Conservation (phyloP, 2,113 vertebrate species). For the Ceyx melanurus region DNA sequence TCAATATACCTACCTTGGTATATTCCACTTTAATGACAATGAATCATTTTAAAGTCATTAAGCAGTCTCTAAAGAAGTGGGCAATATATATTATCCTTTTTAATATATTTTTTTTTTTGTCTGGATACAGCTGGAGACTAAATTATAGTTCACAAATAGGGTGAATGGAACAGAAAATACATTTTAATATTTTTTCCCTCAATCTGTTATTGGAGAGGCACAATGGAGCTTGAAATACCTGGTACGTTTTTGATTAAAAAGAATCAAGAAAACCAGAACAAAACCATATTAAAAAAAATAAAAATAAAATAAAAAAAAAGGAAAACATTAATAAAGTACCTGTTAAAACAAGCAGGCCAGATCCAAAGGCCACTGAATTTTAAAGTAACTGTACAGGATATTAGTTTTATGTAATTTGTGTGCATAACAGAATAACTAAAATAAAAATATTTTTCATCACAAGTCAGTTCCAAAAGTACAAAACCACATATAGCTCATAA, state of each 20-base stretch:
- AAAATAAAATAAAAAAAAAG: neutral
- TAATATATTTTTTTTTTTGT: too few species aligned
- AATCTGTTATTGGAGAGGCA: neutral
- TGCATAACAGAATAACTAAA: neutral
- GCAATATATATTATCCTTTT: too few species aligned
- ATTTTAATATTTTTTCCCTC: neutral
- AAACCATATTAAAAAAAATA: neutral
- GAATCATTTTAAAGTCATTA: too few species aligned
- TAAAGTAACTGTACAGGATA: neutral
- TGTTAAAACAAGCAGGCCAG: neutral
- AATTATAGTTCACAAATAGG: too few species aligned
- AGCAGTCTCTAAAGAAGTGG: too few species aligned
- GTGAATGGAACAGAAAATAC: too few species aligned
- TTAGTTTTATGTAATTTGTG: neutral
- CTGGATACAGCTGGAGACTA: too few species aligned
- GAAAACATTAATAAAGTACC: neutral
- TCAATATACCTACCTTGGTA: too few species aligned
- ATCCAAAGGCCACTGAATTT: neutral
- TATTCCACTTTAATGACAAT: too few species aligned
- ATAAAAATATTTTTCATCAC: neutral
- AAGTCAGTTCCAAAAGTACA: neutral
- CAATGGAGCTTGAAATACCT: neutral
- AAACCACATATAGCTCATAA: neutral
- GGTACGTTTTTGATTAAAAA: neutral
- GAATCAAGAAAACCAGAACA: neutral